phyloP scores from a whole-genome alignment of 1,140 invertebrate species.

The Drosophila ironensis region DNA sequence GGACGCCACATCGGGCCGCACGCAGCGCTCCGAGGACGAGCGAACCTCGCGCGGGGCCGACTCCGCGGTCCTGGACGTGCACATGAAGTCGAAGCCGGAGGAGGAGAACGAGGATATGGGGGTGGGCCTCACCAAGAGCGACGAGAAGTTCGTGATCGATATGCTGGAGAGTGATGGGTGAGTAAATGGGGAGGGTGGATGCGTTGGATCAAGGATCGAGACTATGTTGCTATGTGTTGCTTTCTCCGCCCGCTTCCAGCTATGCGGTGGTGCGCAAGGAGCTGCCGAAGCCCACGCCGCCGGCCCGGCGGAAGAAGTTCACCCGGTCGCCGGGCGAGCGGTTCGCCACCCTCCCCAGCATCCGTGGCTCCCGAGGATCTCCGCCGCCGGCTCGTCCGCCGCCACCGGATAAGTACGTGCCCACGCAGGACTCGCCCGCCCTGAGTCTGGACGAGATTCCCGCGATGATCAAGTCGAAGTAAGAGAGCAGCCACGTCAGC shows the following conservation, averaged over 20 bases:
- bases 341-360: constrained; percentile 83
- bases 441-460: constrained; percentile 62
- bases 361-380: constrained; percentile 81
- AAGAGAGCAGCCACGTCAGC: constrained; percentile 44
- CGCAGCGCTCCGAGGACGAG: constrained; percentile 85
- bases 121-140: constrained; percentile 56
- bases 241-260: constrained; percentile 53
- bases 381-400: constrained; percentile 72
- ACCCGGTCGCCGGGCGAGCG: constrained; percentile 82
- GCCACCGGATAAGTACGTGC: constrained; percentile 65
- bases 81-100: constrained; percentile 19
- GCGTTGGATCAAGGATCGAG: neutral
- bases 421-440: constrained; percentile 64
- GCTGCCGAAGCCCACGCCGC: constrained; percentile 84
- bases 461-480: constrained; percentile 69
- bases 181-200: too few species aligned
- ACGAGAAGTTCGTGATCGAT: constrained; percentile 82
- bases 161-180: constrained; percentile 83
- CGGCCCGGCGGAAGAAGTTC: constrained; percentile 83
- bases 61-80: constrained; percentile 84
- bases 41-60: constrained; percentile 88
- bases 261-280: constrained; percentile 82
- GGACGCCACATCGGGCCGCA: constrained; percentile 77
- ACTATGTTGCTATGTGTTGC: constrained; percentile 50
- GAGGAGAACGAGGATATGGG: constrained; percentile 26